Conservation (phyloP, 1,140 invertebrate species). For the Oedothorax gibbosus region DNA sequence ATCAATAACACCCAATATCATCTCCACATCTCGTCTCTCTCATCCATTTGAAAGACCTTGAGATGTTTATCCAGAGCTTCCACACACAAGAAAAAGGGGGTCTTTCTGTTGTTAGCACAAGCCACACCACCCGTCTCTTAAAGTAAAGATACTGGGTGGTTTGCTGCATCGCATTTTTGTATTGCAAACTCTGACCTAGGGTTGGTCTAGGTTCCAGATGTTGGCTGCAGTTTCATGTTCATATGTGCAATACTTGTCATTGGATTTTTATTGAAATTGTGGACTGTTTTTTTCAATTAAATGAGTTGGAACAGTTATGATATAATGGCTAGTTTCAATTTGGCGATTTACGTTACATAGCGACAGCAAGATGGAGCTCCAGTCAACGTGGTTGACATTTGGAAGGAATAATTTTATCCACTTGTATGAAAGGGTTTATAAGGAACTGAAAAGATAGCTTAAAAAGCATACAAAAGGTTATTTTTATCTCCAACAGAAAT, state of each 20-base stretch:
- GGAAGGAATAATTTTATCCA: no score
- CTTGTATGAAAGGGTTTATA: no score
- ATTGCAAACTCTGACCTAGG: slow-evolving; percentile 46
- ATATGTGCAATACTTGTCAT: slow-evolving; percentile 11
- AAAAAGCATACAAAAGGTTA: no score
- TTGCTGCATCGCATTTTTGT: not conserved
- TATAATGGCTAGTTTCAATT: no score
- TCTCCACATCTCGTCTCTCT: slow-evolving; percentile 35
- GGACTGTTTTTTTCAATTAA: no score
- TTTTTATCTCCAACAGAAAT: no score
- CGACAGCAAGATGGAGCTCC: no score
- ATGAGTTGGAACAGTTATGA: no score
- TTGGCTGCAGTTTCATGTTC: slow-evolving; percentile 9
- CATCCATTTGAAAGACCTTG: slow-evolving; percentile 31
- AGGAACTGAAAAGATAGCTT: no score
- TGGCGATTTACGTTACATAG: no score
- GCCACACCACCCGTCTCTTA: slow-evolving; percentile 20
- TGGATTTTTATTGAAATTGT: no score
- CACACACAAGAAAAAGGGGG: slow-evolving; percentile 45
- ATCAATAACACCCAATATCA: slow-evolving; percentile 25
- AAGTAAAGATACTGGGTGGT: not conserved
- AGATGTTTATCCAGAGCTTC: slow-evolving; percentile 10
- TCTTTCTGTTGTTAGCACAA: slow-evolving; percentile 26
- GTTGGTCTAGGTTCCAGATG: slow-evolving; percentile 17
- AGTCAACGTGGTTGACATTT: no score